A percentile compares a stretch with the other conserved stretches of the same genome.
These are phyloP conservation scores for Carcharodon carcharias DNA, from an alignment of 2,797 vertebrate genomes.

Conservation along the genomic window DNA sequence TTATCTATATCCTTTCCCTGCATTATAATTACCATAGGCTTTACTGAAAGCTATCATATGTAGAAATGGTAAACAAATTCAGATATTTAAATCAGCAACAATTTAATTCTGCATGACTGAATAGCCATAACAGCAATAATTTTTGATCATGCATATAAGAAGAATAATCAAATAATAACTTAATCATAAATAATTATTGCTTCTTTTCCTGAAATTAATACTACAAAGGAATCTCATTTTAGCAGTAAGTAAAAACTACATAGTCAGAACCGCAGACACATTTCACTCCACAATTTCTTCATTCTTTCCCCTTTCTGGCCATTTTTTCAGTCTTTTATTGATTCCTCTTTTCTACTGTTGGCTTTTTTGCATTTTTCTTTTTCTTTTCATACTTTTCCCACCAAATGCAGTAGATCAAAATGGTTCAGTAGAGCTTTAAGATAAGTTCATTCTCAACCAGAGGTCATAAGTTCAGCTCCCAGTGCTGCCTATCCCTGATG, in stretches of 20 bases:
- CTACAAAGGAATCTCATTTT: not conserved
- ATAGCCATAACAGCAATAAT: not conserved
- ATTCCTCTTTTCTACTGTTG: not conserved
- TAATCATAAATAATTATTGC: conserved; percentile 29
- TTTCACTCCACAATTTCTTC: not conserved
- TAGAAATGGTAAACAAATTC: conserved; percentile 16
- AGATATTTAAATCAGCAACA: conserved; percentile 4
- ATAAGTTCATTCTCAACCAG: not conserved
- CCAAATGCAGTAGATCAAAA: not conserved
- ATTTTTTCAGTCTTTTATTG: not conserved
- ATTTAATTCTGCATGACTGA: conserved; percentile 12
- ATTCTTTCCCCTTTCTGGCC: not conserved
- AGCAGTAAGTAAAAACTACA: not conserved
- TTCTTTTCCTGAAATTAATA: not conserved
- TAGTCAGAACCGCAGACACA: not conserved
- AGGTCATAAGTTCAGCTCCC: not conserved
- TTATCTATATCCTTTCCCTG: conserved; percentile 2
- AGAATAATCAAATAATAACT: conserved; percentile 8
- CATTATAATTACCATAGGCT: not conserved
- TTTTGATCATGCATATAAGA: not conserved
- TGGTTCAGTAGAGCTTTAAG: not conserved
- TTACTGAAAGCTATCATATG: not conserved
- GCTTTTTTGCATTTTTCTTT: too few species aligned
- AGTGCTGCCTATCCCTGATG: not conserved
- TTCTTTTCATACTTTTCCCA: not conserved